Base-by-base conservation (phyloP, 2,113 vertebrate genomes). In the Triplophysa rosa region DNA sequence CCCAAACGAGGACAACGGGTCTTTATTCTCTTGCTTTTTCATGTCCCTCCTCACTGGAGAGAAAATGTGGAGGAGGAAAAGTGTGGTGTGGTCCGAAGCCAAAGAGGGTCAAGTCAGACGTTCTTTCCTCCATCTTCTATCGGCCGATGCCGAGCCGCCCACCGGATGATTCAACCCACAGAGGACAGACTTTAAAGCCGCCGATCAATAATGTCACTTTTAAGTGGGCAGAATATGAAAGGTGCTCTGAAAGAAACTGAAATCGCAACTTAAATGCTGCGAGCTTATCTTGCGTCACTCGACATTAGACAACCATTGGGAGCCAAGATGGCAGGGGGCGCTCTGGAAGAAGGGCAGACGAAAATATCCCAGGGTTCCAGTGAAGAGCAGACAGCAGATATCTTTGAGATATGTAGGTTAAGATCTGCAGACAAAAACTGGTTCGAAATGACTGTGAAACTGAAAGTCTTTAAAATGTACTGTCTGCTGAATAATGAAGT, bases 191-290 rank as follows among this genome's bases (percentile, higher is more conserved):
- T 73, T 78, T 62, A 56, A 40, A 40, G 68, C 24, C 82, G 79
- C 69, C 52, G 75, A 81, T 85, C 80, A 80, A 81, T 84, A 84
- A 49, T n/a, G 65, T 67, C 65, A 82, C 80, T 83, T 81, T 82
- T 63, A 82, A 82, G 78, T 79, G 26, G 42, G 45, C n/a, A 21
- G 37, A 67, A 82, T 81, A 59, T 45, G 56, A 72, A 42, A 69
- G 59, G 65, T 58, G 26, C 10, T 74, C 58, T 56, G 40, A 77
- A 66, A 17, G n/a, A 82, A 82, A 54, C 66, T 52, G 59, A 72
- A 80, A 42, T 16, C n/a, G 49, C 42, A 42, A 76, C 40, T 82
- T 82, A 42, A 71, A 65, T 17, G 52, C 23, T 71, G 47, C 78
- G 56, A 24, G 56, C 61, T 65, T 74, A 59, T 72, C 68, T 82